phyloP scores from a whole-genome alignment of 2,888 invertebrate genomes.

The Vanessa cardui region DNA sequence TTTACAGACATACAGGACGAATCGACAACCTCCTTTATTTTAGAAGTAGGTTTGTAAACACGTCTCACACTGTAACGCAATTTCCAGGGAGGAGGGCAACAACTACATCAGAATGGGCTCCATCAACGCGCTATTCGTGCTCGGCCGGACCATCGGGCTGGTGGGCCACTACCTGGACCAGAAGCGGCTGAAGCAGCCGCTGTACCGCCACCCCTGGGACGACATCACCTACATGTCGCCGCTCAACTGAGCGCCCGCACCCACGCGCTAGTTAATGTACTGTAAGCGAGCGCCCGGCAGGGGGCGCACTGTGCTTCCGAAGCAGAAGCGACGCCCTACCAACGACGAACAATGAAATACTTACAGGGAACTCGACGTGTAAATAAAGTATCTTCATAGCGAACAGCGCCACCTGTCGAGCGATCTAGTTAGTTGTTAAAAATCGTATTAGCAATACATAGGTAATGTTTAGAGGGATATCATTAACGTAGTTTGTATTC shows the following conservation, averaged over 20 bases:
- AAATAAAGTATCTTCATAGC: neutral
- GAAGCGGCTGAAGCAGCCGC: conserved; percentile 98
- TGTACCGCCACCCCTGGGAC: conserved; percentile 99
- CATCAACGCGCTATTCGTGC: conserved; percentile 98
- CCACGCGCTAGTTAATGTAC: neutral
- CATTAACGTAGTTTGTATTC: conserved; percentile 2
- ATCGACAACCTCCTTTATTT: no score
- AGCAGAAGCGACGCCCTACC: no score
- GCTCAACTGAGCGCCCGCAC: conserved; percentile 50
- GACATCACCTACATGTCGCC: conserved; percentile 89
- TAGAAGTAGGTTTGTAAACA: no score
- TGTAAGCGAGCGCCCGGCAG: neutral
- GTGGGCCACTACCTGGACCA: conserved; percentile 99
- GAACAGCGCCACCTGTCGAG: conserved; percentile 29
- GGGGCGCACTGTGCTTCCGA: no score
- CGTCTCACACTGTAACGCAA: neutral
- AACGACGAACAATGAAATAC: neutral
- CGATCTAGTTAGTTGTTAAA: conserved; percentile 10
- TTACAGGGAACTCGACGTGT: neutral
- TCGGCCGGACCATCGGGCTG: conserved; percentile 99
- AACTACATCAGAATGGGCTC: conserved; percentile 99
- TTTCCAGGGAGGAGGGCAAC: conserved; percentile 94
- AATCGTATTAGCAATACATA: conserved; percentile 15
- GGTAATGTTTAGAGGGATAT: conserved; percentile 16
- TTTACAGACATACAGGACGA: no score